Evolutionary conservation across 2,113 vertebrate species (phyloP), one percentile per base, ranked within the genome.

Genomic region (Speoplatyrhinus poulsoni): DNA sequence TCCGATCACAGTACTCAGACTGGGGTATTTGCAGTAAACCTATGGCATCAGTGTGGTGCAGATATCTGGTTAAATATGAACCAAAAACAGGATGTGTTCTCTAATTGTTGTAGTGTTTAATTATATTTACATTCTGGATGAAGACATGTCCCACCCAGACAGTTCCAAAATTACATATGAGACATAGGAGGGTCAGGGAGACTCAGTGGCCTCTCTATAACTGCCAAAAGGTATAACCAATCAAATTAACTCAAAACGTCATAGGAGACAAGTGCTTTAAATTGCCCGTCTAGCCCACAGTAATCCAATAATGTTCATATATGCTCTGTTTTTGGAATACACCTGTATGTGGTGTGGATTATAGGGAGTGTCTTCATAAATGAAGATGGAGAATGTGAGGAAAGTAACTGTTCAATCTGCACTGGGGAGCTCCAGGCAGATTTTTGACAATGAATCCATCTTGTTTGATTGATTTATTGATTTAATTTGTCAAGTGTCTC

Each of bases 401-500:
- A 48, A 26, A 49, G 17, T 41, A 5, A 41, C 4, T 6, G 36
- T 41, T 41, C 7, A 41, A 62, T 77, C 71, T 68, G 12, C 62
- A 9, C 8, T 6, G 7, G 1, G 5, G 55, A 76, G 65, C 54
- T 65, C 19, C 70, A 36, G 32, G 41, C 62, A 13, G 60, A 78
- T 63, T 80, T 70, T 53, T 74, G 73, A 75, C 67, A 56, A 65
- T 12, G 7, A 1, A 68, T 80, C 76, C 75, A 71, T 62, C 74
- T 71, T 67, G 55, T 58, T 52, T 60, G 82, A 83, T 79, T 62
- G 70, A 80, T 86, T 84, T 69, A 73, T 84, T 66, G 80, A 80
- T 83, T 80, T 71, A 55, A 82, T 82, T 80, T 73, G 58, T 76
- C 82, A 82, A 58, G 55, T 70, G 80, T 76, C 80, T 60, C 47